Percentiles rank a stretch among this genome's conserved stretches.
phyloP scores from a whole-genome alignment of 1,140 invertebrate genomes.

The Leptinotarsa defecta region DNA sequence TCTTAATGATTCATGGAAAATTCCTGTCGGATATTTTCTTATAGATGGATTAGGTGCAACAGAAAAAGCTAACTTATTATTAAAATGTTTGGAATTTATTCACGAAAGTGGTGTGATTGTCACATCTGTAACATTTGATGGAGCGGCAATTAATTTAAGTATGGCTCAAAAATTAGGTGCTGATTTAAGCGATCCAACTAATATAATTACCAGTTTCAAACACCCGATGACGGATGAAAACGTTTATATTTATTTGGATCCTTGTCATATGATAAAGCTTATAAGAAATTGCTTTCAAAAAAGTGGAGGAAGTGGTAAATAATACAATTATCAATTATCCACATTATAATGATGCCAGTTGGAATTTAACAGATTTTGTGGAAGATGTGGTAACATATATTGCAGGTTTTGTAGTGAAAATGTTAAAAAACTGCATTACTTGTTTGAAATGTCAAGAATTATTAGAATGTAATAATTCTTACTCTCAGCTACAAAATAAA shows the following conservation, averaged over 20 bases:
- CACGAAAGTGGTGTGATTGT: slow-evolving; percentile 26
- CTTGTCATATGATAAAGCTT: slow-evolving; percentile 32
- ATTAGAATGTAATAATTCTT: neutral
- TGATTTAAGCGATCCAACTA: slow-evolving; percentile 22
- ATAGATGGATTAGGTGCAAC: slow-evolving; percentile 23
- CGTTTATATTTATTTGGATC: slow-evolving; percentile 25
- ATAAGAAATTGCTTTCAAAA: slow-evolving; percentile 30
- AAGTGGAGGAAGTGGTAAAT: neutral
- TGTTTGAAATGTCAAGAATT: slow-evolving; percentile 4
- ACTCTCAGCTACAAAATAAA: slow-evolving; percentile 12
- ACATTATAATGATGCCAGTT: neutral
- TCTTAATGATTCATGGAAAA: slow-evolving; percentile 51
- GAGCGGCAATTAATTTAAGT: slow-evolving; percentile 15
- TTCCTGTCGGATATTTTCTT: slow-evolving; percentile 50
- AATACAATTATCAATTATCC: neutral
- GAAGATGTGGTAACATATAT: slow-evolving; percentile 15
- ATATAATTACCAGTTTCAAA: slow-evolving; percentile 23
- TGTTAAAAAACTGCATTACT: slow-evolving; percentile 12
- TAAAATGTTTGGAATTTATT: slow-evolving; percentile 25
- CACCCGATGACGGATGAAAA: slow-evolving; percentile 23
- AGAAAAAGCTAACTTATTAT: slow-evolving; percentile 32
- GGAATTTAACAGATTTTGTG: slow-evolving; percentile 13
- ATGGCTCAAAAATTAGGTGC: slow-evolving; percentile 28
- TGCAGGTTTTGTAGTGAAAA: slow-evolving; percentile 4
- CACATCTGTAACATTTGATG: slow-evolving; percentile 31